Conservation (phyloP, 2,113 vertebrate genomes). For the Phrynocephalus versicolor region DNA sequence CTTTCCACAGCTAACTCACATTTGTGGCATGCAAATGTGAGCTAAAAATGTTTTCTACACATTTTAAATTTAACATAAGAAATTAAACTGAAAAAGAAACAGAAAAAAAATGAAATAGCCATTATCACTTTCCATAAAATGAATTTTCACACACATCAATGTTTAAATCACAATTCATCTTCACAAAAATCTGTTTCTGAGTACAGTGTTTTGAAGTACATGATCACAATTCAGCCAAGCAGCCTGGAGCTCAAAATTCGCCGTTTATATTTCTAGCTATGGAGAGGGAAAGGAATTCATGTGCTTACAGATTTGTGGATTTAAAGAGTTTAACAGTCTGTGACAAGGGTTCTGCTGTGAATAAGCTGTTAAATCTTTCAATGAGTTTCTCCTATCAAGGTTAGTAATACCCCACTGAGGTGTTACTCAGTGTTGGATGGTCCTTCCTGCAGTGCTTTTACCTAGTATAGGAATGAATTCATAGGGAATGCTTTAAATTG, state of each 20-base stretch:
- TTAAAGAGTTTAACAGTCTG: neutral
- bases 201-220: neutral
- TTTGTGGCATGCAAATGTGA: neutral
- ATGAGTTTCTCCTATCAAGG: constrained; percentile 5
- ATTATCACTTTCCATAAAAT: neutral
- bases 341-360: neutral
- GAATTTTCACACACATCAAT: neutral
- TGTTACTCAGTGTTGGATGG: neutral
- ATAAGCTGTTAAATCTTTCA: constrained; percentile 2
- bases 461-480: neutral
- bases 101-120: neutral
- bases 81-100: neutral
- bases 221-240: neutral
- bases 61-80: neutral
- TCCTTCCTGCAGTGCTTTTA: neutral
- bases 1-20: neutral
- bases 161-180: neutral
- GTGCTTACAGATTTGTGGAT: neutral
- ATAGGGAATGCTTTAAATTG: neutral
- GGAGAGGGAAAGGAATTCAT: neutral
- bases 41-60: neutral
- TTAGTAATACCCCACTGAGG: neutral
- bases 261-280: neutral
- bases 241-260: neutral
- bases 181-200: neutral